Evolutionary conservation across 2,888 invertebrate species (phyloP).

Genomic region (Lochmaea crataegi): DNA sequence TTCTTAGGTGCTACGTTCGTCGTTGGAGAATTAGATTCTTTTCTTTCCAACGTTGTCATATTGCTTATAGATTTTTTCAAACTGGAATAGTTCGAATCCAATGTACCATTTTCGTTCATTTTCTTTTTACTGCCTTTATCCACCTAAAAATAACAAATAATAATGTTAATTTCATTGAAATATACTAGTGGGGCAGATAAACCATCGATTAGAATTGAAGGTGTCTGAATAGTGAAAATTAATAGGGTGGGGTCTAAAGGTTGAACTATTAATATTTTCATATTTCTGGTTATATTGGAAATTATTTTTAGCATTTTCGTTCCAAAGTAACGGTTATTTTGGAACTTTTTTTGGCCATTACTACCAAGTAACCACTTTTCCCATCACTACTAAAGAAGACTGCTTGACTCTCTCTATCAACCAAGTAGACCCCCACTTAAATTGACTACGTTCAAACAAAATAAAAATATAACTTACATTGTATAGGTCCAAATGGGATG

Average conservation of each 20-base stretch:
- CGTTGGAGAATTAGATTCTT: conserved; percentile 57
- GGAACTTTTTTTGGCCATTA: no score
- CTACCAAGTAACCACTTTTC: no score
- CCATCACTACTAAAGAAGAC: no score
- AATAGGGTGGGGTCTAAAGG: no score
- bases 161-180: background rate
- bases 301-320: no score
- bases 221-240: no score
- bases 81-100: conserved; percentile 65
- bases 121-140: conserved; percentile 58
- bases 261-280: no score
- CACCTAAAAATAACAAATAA: conserved; percentile 52
- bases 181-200: background rate
- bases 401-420: no score
- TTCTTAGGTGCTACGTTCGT: conserved; percentile 48
- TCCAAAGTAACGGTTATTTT: no score
- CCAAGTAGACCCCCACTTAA: no score
- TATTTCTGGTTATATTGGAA: no score
- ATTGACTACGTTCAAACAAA: background rate
- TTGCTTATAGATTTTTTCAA: conserved; percentile 60
- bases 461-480: conserved; percentile 46
- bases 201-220: no score
- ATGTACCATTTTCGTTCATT: conserved; percentile 62
- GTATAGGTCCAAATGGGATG: conserved; percentile 80
- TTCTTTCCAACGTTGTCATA: conserved; percentile 61